These are phyloP conservation scores for Lethrus apterus DNA, from an alignment of 1,140 invertebrate genomes.

Conservation along the genomic window DNA sequence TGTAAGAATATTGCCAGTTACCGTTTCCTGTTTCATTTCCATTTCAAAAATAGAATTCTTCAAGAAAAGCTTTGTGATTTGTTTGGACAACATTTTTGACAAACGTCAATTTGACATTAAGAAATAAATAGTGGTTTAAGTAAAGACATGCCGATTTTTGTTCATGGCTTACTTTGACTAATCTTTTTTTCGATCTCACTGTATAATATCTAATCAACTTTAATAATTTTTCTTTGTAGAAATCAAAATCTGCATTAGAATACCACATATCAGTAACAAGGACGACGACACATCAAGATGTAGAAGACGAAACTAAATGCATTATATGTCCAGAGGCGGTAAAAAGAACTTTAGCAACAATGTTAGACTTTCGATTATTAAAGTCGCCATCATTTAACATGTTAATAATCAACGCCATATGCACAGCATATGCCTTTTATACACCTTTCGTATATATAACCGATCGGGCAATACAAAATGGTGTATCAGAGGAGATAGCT, in stretches of 20 bases:
- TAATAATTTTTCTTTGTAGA: constrained; percentile 10
- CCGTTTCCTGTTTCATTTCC: too few relatives aligned
- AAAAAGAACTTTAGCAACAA: constrained; percentile 62
- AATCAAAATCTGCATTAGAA: constrained; percentile 63
- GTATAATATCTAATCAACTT: neutral
- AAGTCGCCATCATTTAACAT: constrained; percentile 80
- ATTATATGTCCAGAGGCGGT: constrained; percentile 60
- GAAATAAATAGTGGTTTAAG: too few relatives aligned
- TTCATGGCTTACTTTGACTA: too few relatives aligned
- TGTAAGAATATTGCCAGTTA: too few relatives aligned
- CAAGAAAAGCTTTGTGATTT: too few relatives aligned
- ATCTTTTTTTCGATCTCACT: too few relatives aligned
- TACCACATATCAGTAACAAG: constrained; percentile 75
- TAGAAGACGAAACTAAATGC: constrained; percentile 50
- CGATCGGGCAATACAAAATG: constrained; percentile 44
- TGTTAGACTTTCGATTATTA: constrained; percentile 78
- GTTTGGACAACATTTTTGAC: too few relatives aligned
- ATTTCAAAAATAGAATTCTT: too few relatives aligned
- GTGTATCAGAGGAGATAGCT: constrained; percentile 44
- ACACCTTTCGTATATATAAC: constrained; percentile 83
- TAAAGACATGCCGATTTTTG: too few relatives aligned
- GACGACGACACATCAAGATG: constrained; percentile 61
- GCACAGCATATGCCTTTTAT: constrained; percentile 90
- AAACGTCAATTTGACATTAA: too few relatives aligned
- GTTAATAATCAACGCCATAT: constrained; percentile 74